Evolutionary conservation across 2,888 invertebrate species (phyloP).

Genomic region (Aphodius sticticus): DNA sequence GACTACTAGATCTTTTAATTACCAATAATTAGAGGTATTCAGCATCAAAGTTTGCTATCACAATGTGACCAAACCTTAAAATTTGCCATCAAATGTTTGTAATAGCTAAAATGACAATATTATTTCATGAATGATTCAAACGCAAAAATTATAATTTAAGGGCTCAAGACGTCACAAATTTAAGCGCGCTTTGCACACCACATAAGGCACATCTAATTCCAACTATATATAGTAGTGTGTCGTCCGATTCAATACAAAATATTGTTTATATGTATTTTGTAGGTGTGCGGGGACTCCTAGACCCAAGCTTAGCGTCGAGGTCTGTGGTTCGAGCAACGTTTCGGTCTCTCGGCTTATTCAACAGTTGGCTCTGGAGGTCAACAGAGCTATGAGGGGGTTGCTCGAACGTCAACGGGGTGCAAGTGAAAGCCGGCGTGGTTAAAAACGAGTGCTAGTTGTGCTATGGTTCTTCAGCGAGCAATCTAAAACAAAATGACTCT

Average conservation of each 20-base stretch:
- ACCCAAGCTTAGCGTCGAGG: not conserved
- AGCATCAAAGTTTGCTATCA: too few relatives aligned
- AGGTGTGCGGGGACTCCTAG: not conserved
- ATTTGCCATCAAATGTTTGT: too few relatives aligned
- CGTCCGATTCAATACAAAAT: not conserved
- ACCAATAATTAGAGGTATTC: too few relatives aligned
- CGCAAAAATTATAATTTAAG: not conserved
- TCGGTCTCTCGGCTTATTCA: not conserved
- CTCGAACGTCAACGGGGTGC: not conserved
- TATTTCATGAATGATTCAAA: too few relatives aligned
- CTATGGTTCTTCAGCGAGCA: not conserved
- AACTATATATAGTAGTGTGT: conserved; percentile 4
- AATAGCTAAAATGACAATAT: too few relatives aligned
- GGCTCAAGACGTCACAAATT: not conserved
- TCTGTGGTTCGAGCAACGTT: not conserved
- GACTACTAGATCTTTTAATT: too few relatives aligned
- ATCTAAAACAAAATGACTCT: not conserved
- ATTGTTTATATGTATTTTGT: conserved; percentile 4
- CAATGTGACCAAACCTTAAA: too few relatives aligned
- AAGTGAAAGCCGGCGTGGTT: not conserved
- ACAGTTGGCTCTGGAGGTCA: not conserved
- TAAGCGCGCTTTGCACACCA: not conserved
- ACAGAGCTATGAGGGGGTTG: not conserved
- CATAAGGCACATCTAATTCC: not conserved
- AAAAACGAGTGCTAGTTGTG: not conserved